Percentiles rank a stretch among this genome's conserved stretches.
phyloP scores from a whole-genome alignment of 2,113 vertebrate genomes.

The Eleginops maclovinus region DNA sequence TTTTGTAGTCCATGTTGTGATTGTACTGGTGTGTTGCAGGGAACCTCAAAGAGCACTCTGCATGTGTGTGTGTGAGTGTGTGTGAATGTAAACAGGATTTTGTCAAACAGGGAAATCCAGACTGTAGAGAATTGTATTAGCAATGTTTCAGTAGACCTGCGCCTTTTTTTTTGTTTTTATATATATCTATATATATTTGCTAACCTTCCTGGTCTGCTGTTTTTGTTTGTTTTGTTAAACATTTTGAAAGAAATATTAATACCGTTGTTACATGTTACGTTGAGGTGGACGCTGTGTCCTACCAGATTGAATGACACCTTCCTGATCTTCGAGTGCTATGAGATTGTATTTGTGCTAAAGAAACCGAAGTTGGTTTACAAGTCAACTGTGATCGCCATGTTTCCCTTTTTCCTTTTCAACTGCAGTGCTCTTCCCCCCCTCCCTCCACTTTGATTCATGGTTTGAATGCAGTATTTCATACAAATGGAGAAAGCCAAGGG shows the following conservation, averaged over 20 bases:
- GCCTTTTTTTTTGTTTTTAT: slow-evolving; percentile 11
- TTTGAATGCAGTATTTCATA: slow-evolving; percentile 67
- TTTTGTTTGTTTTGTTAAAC: slow-evolving; percentile 35
- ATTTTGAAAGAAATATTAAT: slow-evolving; percentile 31
- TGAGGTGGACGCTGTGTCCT: slow-evolving; percentile 8
- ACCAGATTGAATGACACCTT: slow-evolving; percentile 26
- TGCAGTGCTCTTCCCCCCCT: not conserved
- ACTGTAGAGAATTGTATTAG: slow-evolving; percentile 47
- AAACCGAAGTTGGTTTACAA: slow-evolving; percentile 26
- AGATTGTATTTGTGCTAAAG: slow-evolving; percentile 41
- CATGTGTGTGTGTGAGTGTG: slow-evolving; percentile 1
- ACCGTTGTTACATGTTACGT: slow-evolving; percentile 12
- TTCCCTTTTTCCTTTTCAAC: not conserved
- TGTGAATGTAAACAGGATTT: slow-evolving; percentile 50
- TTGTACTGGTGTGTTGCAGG: slow-evolving; percentile 53
- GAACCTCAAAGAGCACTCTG: slow-evolving; percentile 40
- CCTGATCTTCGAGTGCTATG: slow-evolving; percentile 41
- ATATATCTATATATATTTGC: slow-evolving; percentile 13
- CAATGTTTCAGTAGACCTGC: slow-evolving; percentile 40
- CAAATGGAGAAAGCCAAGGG: slow-evolving; percentile 13
- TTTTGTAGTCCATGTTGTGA: slow-evolving; percentile 62
- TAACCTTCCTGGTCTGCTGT: slow-evolving; percentile 34
- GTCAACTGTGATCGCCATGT: slow-evolving; percentile 8
- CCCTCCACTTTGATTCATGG: slow-evolving; percentile 10
- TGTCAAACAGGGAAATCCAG: slow-evolving; percentile 57